Base-by-base conservation (phyloP, 2,797 vertebrate genomes). In the Gymnoscopelus microlampas region DNA sequence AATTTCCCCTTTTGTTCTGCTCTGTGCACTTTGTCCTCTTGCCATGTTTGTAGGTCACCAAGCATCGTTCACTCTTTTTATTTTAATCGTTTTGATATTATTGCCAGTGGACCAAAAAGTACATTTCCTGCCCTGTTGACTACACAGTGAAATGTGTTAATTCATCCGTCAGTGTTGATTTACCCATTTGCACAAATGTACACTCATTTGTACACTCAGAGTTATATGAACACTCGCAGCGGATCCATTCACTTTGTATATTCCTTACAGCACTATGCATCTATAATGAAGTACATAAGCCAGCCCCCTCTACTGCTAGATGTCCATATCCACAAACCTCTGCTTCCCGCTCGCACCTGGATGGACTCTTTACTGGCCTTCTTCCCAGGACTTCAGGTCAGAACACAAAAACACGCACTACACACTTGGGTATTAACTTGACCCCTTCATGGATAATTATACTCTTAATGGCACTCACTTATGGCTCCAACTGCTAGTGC, bases 211-310 rank as follows among this genome's bases (percentile, higher is more conserved):
- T 29, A 29, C 26, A 5, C 35, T 35, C 4, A 44, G 39, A 35
- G 32, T 35, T 44, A 8, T 44, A 44, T 10, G 3, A 44, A 44
- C 39, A 39, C 7, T 8, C 39, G 1, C 8, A 32, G 32, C 5
- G 4, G 66, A 3, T 68, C 15, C 3, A n/a, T 57, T 24, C 4
- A 26, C 54, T 69, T 12, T 79, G 51, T 66, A 0, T 76, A 53
- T 70, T 26, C 10, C 70, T 26, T 63, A 24, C 78, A 99, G 98
- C 98, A 99, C 91, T 99, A 99, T 0, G 96, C 97, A 76, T 98
- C 98, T 80, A 99, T 99, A 76, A 99, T 99, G 98, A 96, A 98
- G 75, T 99, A 99, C 75, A 99, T 99, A 57, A 99, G 98, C 80
- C 98, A 99, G 85, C 98, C 98, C 0, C 98, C 98, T 19, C 94